Conservation (phyloP, 2,113 vertebrate species). For the Dunckerocampus dactyliophorus region DNA sequence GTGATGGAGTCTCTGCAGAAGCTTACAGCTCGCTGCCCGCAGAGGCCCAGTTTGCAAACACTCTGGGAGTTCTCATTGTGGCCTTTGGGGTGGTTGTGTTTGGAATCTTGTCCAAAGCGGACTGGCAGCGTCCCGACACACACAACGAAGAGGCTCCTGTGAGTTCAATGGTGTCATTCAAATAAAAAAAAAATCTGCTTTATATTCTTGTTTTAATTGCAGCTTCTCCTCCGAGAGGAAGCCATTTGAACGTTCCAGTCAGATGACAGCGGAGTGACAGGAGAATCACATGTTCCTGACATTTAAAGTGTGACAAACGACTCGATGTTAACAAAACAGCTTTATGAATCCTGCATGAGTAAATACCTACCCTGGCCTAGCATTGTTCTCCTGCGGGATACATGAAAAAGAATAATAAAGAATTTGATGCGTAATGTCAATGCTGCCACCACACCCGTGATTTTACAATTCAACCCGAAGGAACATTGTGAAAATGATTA, state of each 20-base stretch:
- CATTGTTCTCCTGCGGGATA: too few species aligned
- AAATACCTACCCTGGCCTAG: too few species aligned
- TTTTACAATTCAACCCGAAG: too few species aligned
- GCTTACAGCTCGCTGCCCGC: background rate
- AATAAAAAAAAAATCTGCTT: too few species aligned
- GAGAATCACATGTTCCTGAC: background rate
- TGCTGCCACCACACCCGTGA: too few species aligned
- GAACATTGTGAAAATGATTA: too few species aligned
- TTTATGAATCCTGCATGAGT: too few species aligned
- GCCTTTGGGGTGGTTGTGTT: slow-evolving; percentile 26
- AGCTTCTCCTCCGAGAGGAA: background rate
- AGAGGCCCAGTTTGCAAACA: slow-evolving; percentile 30
- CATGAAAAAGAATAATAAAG: background rate
- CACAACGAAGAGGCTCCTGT: background rate
- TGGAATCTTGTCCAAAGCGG: slow-evolving; percentile 19
- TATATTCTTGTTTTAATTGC: background rate
- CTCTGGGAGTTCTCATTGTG: slow-evolving; percentile 11
- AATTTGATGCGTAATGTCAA: too few species aligned
- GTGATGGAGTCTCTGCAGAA: too few species aligned
- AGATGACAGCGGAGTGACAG: background rate
- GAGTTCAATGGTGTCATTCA: background rate
- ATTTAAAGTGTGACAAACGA: background rate
- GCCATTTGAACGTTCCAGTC: background rate
- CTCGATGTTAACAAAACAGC: too few species aligned
- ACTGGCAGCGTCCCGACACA: slow-evolving; percentile 15